Percentiles rank a stretch among this genome's conserved stretches.
phyloP scores from a whole-genome alignment of 2,113 vertebrate species.

The Atractosteus spatula region DNA sequence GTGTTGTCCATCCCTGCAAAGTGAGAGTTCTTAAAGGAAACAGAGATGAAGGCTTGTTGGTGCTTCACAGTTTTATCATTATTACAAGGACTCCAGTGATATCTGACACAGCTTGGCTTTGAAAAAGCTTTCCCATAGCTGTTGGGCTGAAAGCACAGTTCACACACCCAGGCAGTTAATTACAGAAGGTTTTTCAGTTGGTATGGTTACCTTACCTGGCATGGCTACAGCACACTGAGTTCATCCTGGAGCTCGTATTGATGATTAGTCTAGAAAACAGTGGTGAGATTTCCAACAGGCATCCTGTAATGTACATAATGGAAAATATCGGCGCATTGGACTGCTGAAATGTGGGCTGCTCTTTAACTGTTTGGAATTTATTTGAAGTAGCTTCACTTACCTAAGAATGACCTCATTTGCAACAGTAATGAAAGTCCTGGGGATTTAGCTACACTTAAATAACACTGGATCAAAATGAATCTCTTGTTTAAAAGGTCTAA shows the following conservation, averaged over 20 bases:
- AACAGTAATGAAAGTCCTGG: not conserved
- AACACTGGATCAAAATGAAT: not conserved
- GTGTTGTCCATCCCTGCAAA: not conserved
- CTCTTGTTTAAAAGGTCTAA: not conserved
- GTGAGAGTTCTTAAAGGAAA: not conserved
- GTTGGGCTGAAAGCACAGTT: not conserved
- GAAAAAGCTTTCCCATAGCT: not conserved
- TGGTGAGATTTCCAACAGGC: not conserved
- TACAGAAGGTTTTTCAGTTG: not conserved
- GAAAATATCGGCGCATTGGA: too few relatives aligned
- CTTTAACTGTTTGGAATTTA: not conserved
- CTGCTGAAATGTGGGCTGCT: not conserved
- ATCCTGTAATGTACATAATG: too few relatives aligned
- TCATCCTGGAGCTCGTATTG: not conserved
- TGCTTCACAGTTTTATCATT: not conserved
- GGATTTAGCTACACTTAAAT: not conserved
- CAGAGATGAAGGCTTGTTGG: too few relatives aligned
- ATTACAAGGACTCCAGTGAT: not conserved
- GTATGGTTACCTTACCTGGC: not conserved
- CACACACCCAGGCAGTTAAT: not conserved
- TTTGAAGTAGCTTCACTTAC: not conserved
- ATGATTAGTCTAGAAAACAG: not conserved
- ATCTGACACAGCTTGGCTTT: not conserved
- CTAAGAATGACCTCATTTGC: not conserved
- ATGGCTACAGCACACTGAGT: not conserved